Base-by-base conservation (phyloP, 2,113 vertebrate genomes). In the Aldabrachelys gigantea region DNA sequence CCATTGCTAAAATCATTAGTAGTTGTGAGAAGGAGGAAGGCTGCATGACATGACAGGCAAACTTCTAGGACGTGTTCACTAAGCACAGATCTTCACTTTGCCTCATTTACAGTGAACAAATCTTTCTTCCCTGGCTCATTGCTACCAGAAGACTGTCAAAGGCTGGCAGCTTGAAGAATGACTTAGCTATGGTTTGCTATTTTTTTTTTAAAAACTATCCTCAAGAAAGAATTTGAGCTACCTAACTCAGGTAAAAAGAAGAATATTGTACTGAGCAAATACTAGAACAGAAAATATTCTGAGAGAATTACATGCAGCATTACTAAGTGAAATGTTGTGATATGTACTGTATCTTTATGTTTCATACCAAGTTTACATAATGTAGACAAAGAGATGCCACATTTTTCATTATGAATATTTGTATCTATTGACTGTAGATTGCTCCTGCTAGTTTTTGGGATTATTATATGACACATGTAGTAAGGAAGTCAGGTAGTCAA, bases 201-300 rank as follows among this genome's bases (percentile, higher is more conserved):
- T 22, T 57, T 50, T 50, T 41, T 52, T 5, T 25, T 19, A 10
- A 14, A 6, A 16, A 6, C 50, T 49, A 85, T 29, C 11, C 4
- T 31, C 57, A 13, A 62, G 27, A 62, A 62, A 31, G 27, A 62
- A 62, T 62, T 31, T 62, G 57, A 62, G 27, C 29, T 62, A 62
- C 57, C 57, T 62, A 62, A 13, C 57, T 62, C 27, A 89, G 75
- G 78, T 62, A 91, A 35, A 17, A 22, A 88, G 89, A 96, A 93
- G 78, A 94, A 97, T 41, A 75, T 87, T 89, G 84, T 35, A 62
- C 49, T 83, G 80, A 85, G 84, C 57, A 94, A 72, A 72, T 38
- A 80, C 75, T 65, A 49, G 44, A 75, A 50, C 89, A 96, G 93
- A 80, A 85, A 93, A 2, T 1, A 3, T 24, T 52, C 24, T 21